Evolutionary conservation across 2,888 invertebrate genomes (phyloP).

Genomic region (Dryocosmus kuriphilus): DNA sequence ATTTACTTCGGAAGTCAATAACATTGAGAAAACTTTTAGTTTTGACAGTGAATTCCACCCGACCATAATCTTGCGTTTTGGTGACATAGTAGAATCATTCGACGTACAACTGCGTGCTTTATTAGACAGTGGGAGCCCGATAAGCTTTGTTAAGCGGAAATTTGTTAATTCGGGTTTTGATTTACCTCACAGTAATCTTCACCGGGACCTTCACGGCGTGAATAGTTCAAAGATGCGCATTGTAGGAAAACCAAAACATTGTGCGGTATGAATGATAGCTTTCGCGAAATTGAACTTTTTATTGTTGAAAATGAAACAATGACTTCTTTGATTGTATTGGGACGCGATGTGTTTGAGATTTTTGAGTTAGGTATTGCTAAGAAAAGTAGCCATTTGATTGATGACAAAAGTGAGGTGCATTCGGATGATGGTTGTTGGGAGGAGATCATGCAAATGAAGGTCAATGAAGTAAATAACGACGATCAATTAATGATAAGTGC

Average conservation of each 20-base stretch:
- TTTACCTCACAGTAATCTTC: too few relatives aligned
- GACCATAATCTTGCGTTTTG: too few relatives aligned
- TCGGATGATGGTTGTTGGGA: neutral
- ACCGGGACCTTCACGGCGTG: neutral
- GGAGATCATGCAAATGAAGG: constrained; percentile 32
- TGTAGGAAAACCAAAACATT: constrained; percentile 10
- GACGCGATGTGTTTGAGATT: neutral
- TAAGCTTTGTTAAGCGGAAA: constrained; percentile 29
- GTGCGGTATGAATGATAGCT: neutral
- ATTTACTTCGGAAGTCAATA: too few relatives aligned
- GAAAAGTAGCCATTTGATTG: neutral
- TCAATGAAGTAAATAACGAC: neutral
- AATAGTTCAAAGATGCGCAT: constrained; percentile 18
- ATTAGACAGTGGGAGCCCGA: too few relatives aligned
- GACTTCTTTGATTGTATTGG: constrained; percentile 1
- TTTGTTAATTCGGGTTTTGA: constrained; percentile 14
- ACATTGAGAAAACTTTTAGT: too few relatives aligned
- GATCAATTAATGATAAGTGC: constrained; percentile 29
- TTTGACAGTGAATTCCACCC: too few relatives aligned
- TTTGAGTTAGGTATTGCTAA: too few relatives aligned
- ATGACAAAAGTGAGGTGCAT: neutral
- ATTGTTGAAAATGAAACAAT: too few relatives aligned
- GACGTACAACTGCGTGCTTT: too few relatives aligned
- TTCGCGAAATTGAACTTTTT: neutral
- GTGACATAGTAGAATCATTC: too few relatives aligned